Evolutionary conservation across 2,797 vertebrate genomes (phyloP).

Genomic region (Poeciliopsis presidionis): DNA sequence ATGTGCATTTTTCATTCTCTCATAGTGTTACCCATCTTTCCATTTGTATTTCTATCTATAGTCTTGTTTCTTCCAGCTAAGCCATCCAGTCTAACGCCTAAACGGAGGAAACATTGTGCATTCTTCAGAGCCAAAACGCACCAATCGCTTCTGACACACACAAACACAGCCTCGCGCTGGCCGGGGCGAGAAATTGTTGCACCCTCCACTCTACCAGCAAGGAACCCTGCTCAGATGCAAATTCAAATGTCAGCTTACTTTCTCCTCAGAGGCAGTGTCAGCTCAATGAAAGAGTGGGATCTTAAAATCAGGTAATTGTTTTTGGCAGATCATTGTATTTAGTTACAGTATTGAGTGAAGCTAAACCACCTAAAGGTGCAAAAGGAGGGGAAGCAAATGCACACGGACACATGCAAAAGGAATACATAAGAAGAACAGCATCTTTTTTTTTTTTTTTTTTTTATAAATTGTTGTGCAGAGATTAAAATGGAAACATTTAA

Average conservation of each 20-base stretch:
- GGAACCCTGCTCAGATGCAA: conserved; percentile 56
- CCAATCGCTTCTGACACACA: conserved; percentile 66
- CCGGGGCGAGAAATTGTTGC: conserved; percentile 38
- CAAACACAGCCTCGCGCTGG: conserved; percentile 47
- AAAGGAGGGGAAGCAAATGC: background rate
- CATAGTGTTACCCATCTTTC: conserved; percentile 37
- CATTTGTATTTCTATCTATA: conserved; percentile 43
- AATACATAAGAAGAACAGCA: background rate
- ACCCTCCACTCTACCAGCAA: conserved; percentile 61
- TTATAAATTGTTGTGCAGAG: no score
- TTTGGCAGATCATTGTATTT: conserved; percentile 64
- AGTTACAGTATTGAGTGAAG: conserved; percentile 47
- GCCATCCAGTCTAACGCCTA: conserved; percentile 38
- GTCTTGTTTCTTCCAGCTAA: conserved; percentile 21
- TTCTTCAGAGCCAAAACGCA: conserved; percentile 50
- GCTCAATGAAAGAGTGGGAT: conserved; percentile 47
- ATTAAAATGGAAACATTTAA: background rate
- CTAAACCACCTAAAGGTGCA: conserved; percentile 24
- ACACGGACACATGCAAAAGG: conserved; percentile 7
- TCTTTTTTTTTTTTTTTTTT: background rate
- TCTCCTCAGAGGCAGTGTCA: conserved; percentile 63
- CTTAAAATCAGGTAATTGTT: conserved; percentile 54
- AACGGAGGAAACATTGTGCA: conserved; percentile 63
- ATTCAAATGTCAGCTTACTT: conserved; percentile 65
- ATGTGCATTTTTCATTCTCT: background rate